These are phyloP conservation scores for Columba guinea DNA, from an alignment of 2,797 vertebrate genomes.

Conservation along the genomic window DNA sequence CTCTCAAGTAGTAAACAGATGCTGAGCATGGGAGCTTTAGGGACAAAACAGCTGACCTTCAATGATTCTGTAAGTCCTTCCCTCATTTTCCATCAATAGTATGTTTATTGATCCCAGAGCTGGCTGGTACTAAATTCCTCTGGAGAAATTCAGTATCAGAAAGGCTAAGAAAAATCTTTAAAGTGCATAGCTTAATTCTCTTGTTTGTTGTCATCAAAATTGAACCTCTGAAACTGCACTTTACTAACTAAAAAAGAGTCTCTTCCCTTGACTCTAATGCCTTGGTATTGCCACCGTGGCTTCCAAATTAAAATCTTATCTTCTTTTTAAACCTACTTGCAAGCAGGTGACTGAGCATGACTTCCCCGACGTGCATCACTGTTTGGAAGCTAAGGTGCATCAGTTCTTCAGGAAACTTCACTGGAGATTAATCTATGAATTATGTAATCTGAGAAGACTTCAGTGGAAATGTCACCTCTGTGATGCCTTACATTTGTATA, in stretches of 20 bases:
- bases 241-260: neutral
- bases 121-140: conserved; percentile 40
- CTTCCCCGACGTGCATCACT: neutral
- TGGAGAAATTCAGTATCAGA: conserved; percentile 51
- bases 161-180: conserved; percentile 60
- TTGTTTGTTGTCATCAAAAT: conserved; percentile 29
- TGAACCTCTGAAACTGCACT: conserved; percentile 33
- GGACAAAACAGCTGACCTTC: conserved; percentile 50
- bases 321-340: neutral
- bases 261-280: neutral
- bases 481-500: neutral
- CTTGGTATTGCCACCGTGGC: neutral
- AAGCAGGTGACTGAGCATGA: neutral
- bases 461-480: neutral
- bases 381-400: neutral
- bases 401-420: neutral
- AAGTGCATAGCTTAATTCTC: conserved; percentile 36
- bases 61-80: conserved; percentile 43
- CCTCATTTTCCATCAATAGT: conserved; percentile 54
- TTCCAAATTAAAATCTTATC: neutral
- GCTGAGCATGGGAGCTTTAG: conserved; percentile 22
- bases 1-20: conserved; percentile 24
- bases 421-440: neutral
- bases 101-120: conserved; percentile 55
- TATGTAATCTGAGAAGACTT: neutral